Evolutionary conservation across 2,888 invertebrate genomes (phyloP), one percentile per base, ranked within the genome.

Genomic region (Eurytoma adleriae): DNA sequence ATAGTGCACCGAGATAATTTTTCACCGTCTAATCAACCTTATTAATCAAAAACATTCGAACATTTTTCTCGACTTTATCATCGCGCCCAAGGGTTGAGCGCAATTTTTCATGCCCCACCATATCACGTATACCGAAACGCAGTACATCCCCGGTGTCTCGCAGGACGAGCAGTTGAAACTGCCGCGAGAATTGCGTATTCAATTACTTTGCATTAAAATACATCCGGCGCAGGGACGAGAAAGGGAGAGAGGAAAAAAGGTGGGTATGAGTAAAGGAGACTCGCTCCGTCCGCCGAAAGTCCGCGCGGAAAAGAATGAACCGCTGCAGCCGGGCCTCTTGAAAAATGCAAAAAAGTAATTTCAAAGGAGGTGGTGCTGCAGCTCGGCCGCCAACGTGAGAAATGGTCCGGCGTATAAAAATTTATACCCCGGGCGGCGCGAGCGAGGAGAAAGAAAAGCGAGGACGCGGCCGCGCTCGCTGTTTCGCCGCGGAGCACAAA

Each of bases 321-420:
- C 68, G 59, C 69, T 16, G 59, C 27, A 14, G 12, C 57, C 59
- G 4, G 24, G 54, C 24, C 74, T 77, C 40, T 48, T 82, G 79
- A 82, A 82, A 82, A 82, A 82, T 82, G 79, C 82, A 82, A 82
- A 82, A 76, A 79, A 82, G 82, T 82, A 79, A 82, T 82, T 82
- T 78, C 70, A 64, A 79, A 82, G 73, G 76, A 76, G 66, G 27
- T 62, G 57, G 50, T 20, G 40, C 40, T 12, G 57, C 30, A 62
- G 50, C 57, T 24, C 10, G 70, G 30, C 40, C 52, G 30, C 40
- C 0, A 48, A 7, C 52, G 56, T 79, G 82, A 82, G 62, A 82
- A 79, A 82, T 79, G 69, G 82, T 27, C 72, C 66, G 24, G 73
- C 48, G 79, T 66, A 72, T 74, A 70, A 78, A 78, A 81, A 72